Conservation (phyloP, 2,888 invertebrate species). For the Rhabditoides inermis region DNA sequence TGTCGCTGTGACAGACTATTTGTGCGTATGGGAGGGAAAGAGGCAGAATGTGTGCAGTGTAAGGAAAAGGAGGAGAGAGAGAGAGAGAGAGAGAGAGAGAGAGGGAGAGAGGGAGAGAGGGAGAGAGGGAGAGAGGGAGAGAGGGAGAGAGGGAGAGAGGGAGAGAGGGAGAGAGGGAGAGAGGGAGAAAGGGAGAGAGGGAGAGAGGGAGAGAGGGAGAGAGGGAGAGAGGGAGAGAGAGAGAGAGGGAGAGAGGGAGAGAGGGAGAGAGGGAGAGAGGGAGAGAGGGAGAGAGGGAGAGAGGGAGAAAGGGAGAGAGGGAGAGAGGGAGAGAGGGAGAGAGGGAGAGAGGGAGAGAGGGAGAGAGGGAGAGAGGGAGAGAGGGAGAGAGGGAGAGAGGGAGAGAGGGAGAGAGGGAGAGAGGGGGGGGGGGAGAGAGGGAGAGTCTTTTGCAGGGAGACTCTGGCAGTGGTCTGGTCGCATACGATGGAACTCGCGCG, state of each 20-base stretch:
- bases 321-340: constrained; percentile 12
- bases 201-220: background rate
- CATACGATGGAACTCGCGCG: too few species aligned
- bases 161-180: background rate
- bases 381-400: constrained; percentile 12
- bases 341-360: background rate
- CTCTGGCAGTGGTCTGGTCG: too few species aligned
- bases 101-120: background rate
- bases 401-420: background rate
- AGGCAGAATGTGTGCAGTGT: background rate
- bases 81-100: background rate
- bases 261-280: constrained; percentile 9
- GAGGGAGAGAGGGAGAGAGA: background rate
- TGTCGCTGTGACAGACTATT: too few species aligned
- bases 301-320: constrained; percentile 9
- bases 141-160: background rate
- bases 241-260: constrained; percentile 7
- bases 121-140: background rate
- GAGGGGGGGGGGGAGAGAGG: constrained; percentile 9
- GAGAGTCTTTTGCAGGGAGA: too few species aligned
- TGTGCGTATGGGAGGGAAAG: too few species aligned
- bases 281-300: background rate
- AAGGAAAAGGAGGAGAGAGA: background rate
- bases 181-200: background rate
- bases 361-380: constrained; percentile 7